These are phyloP conservation scores for Euleptes europaea DNA, from an alignment of 2,113 vertebrate species.

Conservation along the genomic window DNA sequence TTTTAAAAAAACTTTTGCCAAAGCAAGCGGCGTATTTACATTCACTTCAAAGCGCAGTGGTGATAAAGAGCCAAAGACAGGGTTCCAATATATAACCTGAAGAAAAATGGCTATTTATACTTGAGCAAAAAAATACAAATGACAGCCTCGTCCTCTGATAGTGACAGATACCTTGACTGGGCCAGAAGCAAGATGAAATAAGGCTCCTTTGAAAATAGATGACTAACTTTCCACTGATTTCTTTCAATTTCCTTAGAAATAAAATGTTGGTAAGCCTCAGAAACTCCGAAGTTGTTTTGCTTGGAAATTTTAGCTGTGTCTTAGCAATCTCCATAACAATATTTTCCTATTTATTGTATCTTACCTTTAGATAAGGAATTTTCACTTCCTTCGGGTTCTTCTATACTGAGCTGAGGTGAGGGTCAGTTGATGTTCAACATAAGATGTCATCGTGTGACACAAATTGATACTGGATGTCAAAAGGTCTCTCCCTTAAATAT, in stretches of 20 bases:
- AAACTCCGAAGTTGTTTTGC: constrained; percentile 26
- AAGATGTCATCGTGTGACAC: constrained; percentile 10
- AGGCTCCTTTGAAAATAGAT: constrained; percentile 46
- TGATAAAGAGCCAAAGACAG: background rate
- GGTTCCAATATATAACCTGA: background rate
- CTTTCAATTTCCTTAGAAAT: constrained; percentile 50
- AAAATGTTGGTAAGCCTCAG: constrained; percentile 28
- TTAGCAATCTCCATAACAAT: constrained; percentile 32
- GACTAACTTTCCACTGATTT: constrained; percentile 55
- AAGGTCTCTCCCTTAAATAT: background rate
- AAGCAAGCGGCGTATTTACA: background rate
- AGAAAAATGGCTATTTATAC: constrained; percentile 35
- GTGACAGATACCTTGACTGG: constrained; percentile 43
- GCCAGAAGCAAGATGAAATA: constrained; percentile 25
- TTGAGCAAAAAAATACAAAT: constrained; percentile 22
- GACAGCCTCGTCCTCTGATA: background rate
- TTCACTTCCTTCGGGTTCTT: constrained; percentile 20
- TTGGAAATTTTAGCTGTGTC: constrained; percentile 22
- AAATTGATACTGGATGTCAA: constrained; percentile 28
- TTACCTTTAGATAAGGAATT: constrained; percentile 37
- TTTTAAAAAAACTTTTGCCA: background rate
- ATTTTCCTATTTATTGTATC: constrained; percentile 45
- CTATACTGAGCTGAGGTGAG: background rate
- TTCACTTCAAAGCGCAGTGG: background rate
- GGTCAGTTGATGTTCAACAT: constrained; percentile 25